Percentiles rank a stretch among this genome's conserved stretches.
Conservation (phyloP, 1,140 invertebrate species). For the Paraescarpia echinospica region DNA sequence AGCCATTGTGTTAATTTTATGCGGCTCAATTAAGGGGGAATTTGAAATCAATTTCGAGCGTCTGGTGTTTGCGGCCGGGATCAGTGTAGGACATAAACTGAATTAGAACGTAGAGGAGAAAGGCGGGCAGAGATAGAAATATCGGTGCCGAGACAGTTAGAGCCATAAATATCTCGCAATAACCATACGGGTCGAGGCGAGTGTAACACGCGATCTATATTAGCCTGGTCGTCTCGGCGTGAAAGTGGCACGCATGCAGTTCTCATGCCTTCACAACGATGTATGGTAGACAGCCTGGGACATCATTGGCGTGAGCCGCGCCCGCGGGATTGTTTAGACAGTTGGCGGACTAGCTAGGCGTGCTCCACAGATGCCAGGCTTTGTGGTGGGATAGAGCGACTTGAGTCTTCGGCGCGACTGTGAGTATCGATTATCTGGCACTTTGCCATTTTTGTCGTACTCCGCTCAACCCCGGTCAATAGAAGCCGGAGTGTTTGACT, state of each 20-base stretch:
- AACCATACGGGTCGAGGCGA: not conserved
- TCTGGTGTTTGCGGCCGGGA: not conserved
- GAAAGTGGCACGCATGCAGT: not conserved
- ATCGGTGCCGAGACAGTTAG: not conserved
- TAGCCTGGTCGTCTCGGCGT: not conserved
- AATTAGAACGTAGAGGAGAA: not conserved
- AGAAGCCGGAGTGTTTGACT: not conserved
- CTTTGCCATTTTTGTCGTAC: not conserved
- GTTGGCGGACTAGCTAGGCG: not conserved
- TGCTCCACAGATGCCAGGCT: not conserved
- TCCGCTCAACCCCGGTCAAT: not conserved
- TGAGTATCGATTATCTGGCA: conserved; percentile 1
- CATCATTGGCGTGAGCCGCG: not conserved
- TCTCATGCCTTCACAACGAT: not conserved
- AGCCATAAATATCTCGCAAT: not conserved
- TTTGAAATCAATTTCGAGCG: not conserved
- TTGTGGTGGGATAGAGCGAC: not conserved
- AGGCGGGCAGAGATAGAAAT: not conserved
- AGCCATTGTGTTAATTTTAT: not conserved
- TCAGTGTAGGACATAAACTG: not conserved
- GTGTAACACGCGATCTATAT: not conserved
- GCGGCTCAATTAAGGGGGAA: not conserved
- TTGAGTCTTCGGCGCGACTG: not conserved
- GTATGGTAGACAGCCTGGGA: not conserved
- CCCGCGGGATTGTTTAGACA: not conserved